These are phyloP conservation scores for Galaxias olidus DNA, from an alignment of 2,797 vertebrate genomes.

Conservation along the genomic window DNA sequence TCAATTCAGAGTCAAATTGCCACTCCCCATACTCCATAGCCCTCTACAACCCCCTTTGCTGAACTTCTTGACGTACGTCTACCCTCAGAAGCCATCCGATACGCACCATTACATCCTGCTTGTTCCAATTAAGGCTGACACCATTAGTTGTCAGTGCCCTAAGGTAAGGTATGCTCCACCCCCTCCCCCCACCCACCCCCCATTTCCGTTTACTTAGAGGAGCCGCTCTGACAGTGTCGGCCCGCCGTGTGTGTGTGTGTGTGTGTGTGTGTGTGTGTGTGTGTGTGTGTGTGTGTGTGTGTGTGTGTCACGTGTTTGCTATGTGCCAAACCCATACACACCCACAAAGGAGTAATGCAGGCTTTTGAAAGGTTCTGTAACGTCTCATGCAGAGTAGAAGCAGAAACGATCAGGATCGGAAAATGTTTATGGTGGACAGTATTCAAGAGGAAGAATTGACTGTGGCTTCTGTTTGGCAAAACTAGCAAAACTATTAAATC, in stretches of 20 bases:
- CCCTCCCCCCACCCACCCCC: conserved; percentile 4
- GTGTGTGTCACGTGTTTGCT: no score
- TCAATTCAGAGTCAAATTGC: neutral
- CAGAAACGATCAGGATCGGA: conserved; percentile 9
- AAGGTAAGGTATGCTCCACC: conserved; percentile 67
- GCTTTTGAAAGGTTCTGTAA: no score
- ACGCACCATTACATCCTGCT: conserved; percentile 84
- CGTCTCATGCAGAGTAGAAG: no score
- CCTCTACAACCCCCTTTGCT: conserved; percentile 43
- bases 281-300: no score
- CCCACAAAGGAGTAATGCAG: no score
- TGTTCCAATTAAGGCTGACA: conserved; percentile 89
- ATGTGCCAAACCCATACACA: no score
- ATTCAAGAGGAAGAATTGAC: conserved; percentile 65
- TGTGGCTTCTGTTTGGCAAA: no score
- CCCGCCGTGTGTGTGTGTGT: neutral
- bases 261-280: neutral
- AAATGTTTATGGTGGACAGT: conserved; percentile 59
- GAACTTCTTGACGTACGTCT: conserved; percentile 20
- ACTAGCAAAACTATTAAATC: no score
- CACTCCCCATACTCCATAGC: conserved; percentile 45
- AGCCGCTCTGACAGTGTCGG: neutral
- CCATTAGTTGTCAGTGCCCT: conserved; percentile 83
- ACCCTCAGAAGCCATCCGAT: conserved; percentile 69
- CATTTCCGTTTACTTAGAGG: neutral